Base-by-base conservation (phyloP, 2,113 vertebrate genomes). In the Rhinopomastus cyanomelas region DNA sequence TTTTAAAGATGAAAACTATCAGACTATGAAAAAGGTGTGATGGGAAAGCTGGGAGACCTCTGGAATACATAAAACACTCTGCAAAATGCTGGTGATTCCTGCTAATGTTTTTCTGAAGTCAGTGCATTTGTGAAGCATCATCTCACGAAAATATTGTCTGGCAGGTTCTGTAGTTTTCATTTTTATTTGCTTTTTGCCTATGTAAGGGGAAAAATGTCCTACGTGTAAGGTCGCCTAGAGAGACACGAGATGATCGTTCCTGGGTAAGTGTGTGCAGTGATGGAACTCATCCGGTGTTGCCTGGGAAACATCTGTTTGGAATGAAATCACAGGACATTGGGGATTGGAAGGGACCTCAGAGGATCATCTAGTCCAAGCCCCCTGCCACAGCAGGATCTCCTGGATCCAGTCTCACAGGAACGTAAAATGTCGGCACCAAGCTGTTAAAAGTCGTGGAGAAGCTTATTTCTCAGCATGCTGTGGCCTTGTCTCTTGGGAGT, bases 1-100 rank as follows among this genome's bases (percentile, higher is more conserved):
- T 46, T 29, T 64, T 44, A 51, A 65, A 86, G 90, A 69, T 37
- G 32, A 86, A 74, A 94, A 8, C 69, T 73, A 75, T 57, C 66
- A 71, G 93, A 72, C 80, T 81, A 74, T 78, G 82, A 64, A 61
- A 53, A 88, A 65, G 20, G 66, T 5, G 19, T 61, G 66, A 84
- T 20, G 81, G 20, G 81, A 51, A 86, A 87, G 18, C 53, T 62
- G 39, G 19, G 44, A 57, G 39, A 19, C 51, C 81, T 51, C 53
- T 84, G 49, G 22, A 75, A 66, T 66, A 12, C 49, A 42, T 42
- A 75, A 86, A 67, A 29, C 64, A 16, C 25, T 61, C 44, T 19
- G 46, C 27, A 51, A 69, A 59, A 30, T 16, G 34, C 44, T 53
- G 15, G 49, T 74, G 81, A 61, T 36, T 51, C 32, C 77, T 72